A percentile compares a stretch with the other conserved stretches of the same genome.
phyloP scores from a whole-genome alignment of 2,113 vertebrate species.

The Rhinopomastus cyanomelas region DNA sequence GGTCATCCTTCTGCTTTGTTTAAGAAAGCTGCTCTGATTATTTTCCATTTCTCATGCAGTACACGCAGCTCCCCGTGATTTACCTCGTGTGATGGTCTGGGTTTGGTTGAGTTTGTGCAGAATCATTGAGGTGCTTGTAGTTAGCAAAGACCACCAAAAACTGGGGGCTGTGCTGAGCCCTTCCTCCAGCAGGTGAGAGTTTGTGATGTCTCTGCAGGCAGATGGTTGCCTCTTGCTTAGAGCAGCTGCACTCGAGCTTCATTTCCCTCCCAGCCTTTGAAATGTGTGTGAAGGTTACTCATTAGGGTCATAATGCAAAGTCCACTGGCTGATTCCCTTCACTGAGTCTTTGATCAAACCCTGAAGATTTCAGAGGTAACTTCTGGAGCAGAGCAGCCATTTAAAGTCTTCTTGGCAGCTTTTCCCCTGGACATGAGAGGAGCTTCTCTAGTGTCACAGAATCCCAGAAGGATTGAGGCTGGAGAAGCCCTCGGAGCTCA shows the following conservation, averaged over 20 bases:
- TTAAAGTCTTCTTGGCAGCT: background rate
- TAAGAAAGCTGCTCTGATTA: slow-evolving; percentile 40
- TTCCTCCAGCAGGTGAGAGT: background rate
- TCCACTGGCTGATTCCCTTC: background rate
- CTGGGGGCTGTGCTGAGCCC: fast-evolving
- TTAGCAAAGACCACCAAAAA: background rate
- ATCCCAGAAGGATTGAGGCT: too few relatives aligned
- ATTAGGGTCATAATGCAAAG: background rate
- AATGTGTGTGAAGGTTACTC: background rate
- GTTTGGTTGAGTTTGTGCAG: background rate
- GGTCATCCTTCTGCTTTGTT: slow-evolving; percentile 59
- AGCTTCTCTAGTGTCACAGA: background rate
- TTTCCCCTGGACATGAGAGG: background rate
- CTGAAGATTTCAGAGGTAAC: background rate
- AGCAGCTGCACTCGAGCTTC: fast-evolving
- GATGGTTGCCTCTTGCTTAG: background rate
- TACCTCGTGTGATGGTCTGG: background rate
- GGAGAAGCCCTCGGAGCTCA: too few relatives aligned
- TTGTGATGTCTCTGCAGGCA: fast-evolving
- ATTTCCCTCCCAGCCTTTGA: background rate
- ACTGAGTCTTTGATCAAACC: slow-evolving; percentile 13
- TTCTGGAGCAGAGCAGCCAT: background rate
- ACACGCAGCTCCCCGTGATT: slow-evolving; percentile 10
- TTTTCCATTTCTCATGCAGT: slow-evolving; percentile 67
- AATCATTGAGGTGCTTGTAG: background rate